Conservation (phyloP, 2,113 vertebrate genomes). For the Pseudonaja textilis region DNA sequence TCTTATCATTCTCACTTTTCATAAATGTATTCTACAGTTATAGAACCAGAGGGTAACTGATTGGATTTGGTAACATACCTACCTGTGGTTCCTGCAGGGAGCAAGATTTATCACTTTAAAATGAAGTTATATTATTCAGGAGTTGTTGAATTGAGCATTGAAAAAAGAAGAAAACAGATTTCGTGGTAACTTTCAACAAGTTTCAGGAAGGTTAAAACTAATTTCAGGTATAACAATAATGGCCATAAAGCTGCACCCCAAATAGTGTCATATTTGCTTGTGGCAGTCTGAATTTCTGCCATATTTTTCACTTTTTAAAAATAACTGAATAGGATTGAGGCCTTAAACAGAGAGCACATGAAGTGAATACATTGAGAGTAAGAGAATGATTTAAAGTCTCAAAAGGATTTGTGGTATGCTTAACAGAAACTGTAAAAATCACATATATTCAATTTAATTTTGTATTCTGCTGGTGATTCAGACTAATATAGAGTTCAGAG, state of each 20-base stretch:
- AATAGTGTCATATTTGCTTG: neutral
- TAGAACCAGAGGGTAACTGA: neutral
- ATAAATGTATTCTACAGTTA: constrained; percentile 12
- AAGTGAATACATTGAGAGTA: neutral
- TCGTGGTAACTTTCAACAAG: fast-evolving
- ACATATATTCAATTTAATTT: constrained; percentile 41
- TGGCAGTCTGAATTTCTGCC: neutral
- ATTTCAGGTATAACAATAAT: neutral
- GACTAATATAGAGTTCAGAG: constrained; percentile 45
- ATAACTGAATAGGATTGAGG: neutral
- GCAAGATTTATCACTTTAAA: neutral
- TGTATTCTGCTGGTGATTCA: constrained; percentile 45
- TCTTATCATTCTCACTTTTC: neutral
- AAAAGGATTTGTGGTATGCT: neutral
- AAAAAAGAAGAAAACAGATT: neutral
- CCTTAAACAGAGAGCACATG: neutral
- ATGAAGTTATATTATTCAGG: fast-evolving
- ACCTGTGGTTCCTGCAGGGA: neutral
- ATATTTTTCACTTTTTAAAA: neutral
- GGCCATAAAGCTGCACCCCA: neutral
- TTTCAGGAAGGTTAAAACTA: fast-evolving
- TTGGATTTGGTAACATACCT: constrained; percentile 20
- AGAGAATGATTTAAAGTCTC: neutral
- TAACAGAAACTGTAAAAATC: constrained; percentile 25
- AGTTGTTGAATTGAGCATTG: neutral